phyloP scores from a whole-genome alignment of 2,888 invertebrate species.

The Fragum sueziense region DNA sequence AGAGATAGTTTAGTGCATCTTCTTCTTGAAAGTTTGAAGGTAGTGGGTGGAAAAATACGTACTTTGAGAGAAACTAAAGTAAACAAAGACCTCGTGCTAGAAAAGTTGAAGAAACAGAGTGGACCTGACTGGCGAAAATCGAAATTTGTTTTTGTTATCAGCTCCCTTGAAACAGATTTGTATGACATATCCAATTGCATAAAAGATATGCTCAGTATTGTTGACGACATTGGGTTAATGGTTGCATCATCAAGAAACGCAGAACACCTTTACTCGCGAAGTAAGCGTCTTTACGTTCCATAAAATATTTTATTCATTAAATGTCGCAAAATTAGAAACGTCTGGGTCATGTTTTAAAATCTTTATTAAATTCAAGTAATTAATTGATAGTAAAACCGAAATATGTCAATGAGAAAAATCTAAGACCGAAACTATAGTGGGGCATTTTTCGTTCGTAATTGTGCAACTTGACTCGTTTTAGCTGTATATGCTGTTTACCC shows the following conservation, averaged over 20 bases:
- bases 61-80: background rate
- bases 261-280: background rate
- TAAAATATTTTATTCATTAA: no score
- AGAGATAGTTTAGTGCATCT: no score
- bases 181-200: background rate
- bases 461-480: no score
- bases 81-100: background rate
- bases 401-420: no score
- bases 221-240: background rate
- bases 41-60: background rate
- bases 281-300: no score
- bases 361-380: no score
- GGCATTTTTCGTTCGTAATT: no score
- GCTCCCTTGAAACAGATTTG: conserved; percentile 10
- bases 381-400: no score
- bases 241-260: background rate
- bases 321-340: no score
- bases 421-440: no score
- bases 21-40: background rate
- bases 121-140: conserved; percentile 26
- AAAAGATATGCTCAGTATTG: background rate
- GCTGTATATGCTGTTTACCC: no score
- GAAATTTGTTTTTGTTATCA: conserved; percentile 28
- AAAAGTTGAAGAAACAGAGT: background rate
- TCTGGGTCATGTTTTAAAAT: no score